These are phyloP conservation scores for Gnatocerus cornutus DNA, from an alignment of 2,888 invertebrate species.

Conservation along the genomic window DNA sequence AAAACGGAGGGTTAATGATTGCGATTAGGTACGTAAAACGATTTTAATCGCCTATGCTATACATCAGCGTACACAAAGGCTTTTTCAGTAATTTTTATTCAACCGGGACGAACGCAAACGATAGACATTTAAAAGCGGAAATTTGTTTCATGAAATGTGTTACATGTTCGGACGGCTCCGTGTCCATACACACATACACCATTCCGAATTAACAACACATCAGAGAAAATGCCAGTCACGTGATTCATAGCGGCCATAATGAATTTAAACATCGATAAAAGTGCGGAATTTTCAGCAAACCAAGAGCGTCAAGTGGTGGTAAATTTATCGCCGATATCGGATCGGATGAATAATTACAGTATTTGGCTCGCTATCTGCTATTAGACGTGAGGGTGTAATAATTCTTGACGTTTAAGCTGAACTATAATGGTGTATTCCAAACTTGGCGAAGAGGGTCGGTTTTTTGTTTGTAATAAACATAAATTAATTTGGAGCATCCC, in stretches of 20 bases:
- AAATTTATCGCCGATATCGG: constrained; percentile 36
- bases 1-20: constrained; percentile 42
- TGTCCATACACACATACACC: constrained; percentile 27
- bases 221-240: constrained; percentile 46
- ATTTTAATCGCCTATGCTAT: constrained; percentile 50
- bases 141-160: constrained; percentile 60
- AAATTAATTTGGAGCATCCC: constrained; percentile 65
- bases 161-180: constrained; percentile 52
- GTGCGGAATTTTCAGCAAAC: constrained; percentile 33
- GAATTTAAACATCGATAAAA: constrained; percentile 46
- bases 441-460: constrained; percentile 60
- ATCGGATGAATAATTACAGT: constrained; percentile 39
- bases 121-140: constrained; percentile 62
- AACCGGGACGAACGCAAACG: constrained; percentile 46
- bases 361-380: constrained; percentile 45
- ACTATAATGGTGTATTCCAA: constrained; percentile 59
- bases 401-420: constrained; percentile 59
- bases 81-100: constrained; percentile 54
- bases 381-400: constrained; percentile 53
- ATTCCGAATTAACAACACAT: constrained; percentile 26
- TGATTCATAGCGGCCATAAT: constrained; percentile 46
- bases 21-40: constrained; percentile 42
- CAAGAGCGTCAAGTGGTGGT: constrained; percentile 23
- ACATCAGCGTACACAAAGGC: constrained; percentile 54
- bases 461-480: constrained; percentile 68